Evolutionary conservation across 2,888 invertebrate species (phyloP), one percentile per base, ranked within the genome.

Genomic region (Lycaena phlaeas): DNA sequence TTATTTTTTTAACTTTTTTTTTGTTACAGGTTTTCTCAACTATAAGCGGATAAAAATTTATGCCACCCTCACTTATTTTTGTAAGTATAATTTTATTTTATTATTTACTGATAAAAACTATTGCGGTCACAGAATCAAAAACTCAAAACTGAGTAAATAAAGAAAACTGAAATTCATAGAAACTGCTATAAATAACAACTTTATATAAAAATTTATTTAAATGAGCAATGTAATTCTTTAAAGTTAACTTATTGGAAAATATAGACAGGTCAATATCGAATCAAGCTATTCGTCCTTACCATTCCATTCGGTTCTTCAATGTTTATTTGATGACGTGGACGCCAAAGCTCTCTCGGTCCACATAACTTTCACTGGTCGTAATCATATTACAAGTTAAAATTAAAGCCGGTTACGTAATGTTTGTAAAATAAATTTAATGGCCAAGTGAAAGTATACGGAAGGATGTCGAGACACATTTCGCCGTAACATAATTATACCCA

Each of bases 21-120:
- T 72, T 76, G 66, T 82, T 84, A 14, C 79, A 84, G 82, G 64
- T 73, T 73, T 70, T 69, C 68, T 59, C 51, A 50, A 59, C 57
- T 51, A 57, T 50, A 49, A 50, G 51, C 54, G 62, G 57, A 59
- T 57, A 59, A 68, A n/a, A 46, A 71, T 81, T 68, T 82, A 84
- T 84, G 84, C 61, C 74, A 74, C 81, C 70, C 50, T 73, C 60
- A 77, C 60, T 44, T 46, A 49, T 50, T 57, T 59, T 46, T 59
- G 77, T 75, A 64, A 73, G 76, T 70, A 64, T 37, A 15, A 25
- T 25, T 40, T 4, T 47, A 25, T 40, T 17, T 41, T 4, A 36
- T 42, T 28, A 7, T 10, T 15, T 4, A 1, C 10, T n/a, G n/a
- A n/a, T n/a, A n/a, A n/a, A n/a, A n/a, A n/a, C n/a, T n/a, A n/a